Evolutionary conservation across 2,113 vertebrate species (phyloP).

Genomic region (Sclerurus mexicanus): DNA sequence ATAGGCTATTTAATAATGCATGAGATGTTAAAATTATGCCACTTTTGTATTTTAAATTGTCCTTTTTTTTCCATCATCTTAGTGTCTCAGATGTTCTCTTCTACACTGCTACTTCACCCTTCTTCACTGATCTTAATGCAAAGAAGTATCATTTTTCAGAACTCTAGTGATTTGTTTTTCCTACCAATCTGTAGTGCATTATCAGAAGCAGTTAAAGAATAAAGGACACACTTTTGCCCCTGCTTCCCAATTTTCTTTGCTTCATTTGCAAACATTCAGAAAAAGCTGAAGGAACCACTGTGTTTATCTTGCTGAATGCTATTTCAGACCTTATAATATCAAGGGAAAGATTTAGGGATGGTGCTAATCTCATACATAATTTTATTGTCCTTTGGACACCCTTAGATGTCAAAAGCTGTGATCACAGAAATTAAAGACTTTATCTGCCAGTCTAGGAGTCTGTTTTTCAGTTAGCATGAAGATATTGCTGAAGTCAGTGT

Average conservation of each 20-base stretch:
- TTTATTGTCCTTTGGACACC: not conserved
- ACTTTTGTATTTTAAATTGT: conserved; percentile 19
- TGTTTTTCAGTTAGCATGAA: not conserved
- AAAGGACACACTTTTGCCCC: not conserved
- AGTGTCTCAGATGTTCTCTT: not conserved
- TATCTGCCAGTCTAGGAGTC: not conserved
- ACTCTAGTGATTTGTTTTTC: not conserved
- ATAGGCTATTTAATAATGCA: conserved; percentile 25
- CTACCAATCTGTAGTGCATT: not conserved
- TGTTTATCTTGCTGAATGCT: not conserved
- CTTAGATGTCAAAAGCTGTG: not conserved
- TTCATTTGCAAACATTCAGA: not conserved
- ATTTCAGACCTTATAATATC: not conserved
- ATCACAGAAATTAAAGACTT: not conserved
- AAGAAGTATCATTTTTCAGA: not conserved
- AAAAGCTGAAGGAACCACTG: not conserved
- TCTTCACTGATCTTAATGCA: not conserved
- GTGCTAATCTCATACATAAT: not conserved
- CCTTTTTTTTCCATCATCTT: not conserved
- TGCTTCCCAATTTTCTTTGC: not conserved
- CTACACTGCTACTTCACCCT: not conserved
- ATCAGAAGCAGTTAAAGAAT: not conserved
- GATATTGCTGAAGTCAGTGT: not conserved
- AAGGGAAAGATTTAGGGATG: not conserved
- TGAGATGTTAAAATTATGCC: conserved; percentile 3